Conservation (phyloP, 2,888 invertebrate species). For the Plagodis pulveraria region DNA sequence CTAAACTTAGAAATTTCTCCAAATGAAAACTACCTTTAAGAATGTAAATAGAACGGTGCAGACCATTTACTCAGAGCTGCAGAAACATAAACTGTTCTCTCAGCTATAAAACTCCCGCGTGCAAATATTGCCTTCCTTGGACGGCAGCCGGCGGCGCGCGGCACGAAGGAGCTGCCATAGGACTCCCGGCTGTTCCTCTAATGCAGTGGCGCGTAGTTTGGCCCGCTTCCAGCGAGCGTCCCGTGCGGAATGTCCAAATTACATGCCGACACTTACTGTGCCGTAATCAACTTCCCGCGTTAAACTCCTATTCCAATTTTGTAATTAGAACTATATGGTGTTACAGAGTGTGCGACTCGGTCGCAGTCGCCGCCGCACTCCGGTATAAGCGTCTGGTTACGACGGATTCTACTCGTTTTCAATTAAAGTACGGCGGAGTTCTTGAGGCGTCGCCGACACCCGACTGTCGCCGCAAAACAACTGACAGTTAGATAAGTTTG, state of each 20-base stretch:
- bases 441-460: conserved; percentile 13
- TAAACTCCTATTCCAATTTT: conserved; percentile 51
- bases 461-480: conserved; percentile 40
- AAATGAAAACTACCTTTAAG: conserved; percentile 4
- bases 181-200: conserved; percentile 7
- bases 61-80: conserved; percentile 11
- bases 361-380: neutral
- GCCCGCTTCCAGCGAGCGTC: conserved; percentile 20
- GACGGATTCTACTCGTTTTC: conserved; percentile 45
- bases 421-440: conserved; percentile 42
- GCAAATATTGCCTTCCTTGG: conserved; percentile 28
- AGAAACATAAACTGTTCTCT: conserved; percentile 16
- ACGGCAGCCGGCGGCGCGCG: conserved; percentile 15
- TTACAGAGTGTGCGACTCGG: conserved; percentile 1
- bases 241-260: conserved; percentile 50
- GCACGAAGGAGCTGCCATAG: conserved; percentile 3
- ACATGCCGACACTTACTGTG: conserved; percentile 39
- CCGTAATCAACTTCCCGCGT: conserved; percentile 50
- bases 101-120: conserved; percentile 29
- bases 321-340: conserved; percentile 51
- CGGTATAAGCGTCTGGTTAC: conserved; percentile 26
- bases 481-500: conserved; percentile 45
- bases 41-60: conserved; percentile 2
- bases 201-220: conserved; percentile 30
- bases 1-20: neutral